Evolutionary conservation across 37 sponge, comb jelly and placozoan species (phyloP).

Genomic region (Ianthella basta): DNA sequence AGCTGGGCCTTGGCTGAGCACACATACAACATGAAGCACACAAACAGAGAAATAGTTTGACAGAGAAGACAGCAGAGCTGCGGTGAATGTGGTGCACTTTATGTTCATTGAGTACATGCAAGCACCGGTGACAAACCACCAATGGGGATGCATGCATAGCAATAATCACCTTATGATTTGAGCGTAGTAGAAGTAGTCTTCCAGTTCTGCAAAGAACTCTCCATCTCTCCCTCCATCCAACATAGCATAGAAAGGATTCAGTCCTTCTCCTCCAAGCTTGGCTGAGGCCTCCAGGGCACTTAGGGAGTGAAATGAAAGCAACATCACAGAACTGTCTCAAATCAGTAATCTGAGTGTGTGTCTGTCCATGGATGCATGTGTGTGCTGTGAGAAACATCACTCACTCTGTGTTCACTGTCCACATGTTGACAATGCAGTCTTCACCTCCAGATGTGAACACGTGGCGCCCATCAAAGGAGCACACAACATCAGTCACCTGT

Average conservation of each 20-base stretch:
- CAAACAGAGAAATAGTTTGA: not conserved
- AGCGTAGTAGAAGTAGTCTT: conserved; percentile 98
- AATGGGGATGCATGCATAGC: not conserved
- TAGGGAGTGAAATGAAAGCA: not conserved
- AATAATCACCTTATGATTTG: conserved; percentile 77
- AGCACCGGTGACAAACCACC: too few relatives aligned
- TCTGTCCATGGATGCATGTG: not conserved
- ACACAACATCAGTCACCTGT: conserved; percentile 72
- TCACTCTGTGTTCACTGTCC: conserved; percentile 88
- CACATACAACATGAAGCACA: not conserved
- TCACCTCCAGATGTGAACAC: conserved; percentile 90
- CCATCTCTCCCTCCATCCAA: conserved; percentile 96
- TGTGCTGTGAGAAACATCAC: conserved; percentile 8
- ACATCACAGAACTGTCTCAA: not conserved
- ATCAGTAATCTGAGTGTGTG: not conserved
- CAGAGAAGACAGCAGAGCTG: too few relatives aligned
- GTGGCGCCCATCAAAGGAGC: conserved; percentile 81
- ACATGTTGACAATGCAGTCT: conserved; percentile 84
- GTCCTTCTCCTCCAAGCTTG: conserved; percentile 86
- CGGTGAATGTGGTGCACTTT: too few relatives aligned
- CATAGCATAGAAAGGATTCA: conserved; percentile 93
- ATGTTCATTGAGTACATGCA: too few relatives aligned
- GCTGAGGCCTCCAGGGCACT: conserved; percentile 88
- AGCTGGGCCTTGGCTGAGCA: conserved; percentile 76
- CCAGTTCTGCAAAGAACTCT: conserved; percentile 88